A percentile compares a stretch with the other conserved stretches of the same genome.
phyloP scores from a whole-genome alignment of 2,888 invertebrate species.

The Melanargia galathea region DNA sequence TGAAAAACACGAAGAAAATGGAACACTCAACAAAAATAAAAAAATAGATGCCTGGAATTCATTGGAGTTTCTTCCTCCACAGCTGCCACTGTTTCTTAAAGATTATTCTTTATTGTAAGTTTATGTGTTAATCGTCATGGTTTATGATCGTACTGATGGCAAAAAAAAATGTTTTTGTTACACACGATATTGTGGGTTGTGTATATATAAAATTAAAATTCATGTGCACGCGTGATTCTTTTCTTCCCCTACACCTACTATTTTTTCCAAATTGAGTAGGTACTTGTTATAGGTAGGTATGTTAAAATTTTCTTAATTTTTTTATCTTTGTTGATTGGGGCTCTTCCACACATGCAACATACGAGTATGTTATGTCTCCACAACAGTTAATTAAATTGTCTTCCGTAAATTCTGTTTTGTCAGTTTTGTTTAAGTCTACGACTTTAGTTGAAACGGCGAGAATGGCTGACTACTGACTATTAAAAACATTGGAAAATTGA shows the following conservation, averaged over 20 bases:
- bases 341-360: background rate
- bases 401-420: too few species aligned
- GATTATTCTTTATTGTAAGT: constrained; percentile 22
- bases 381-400: too few species aligned
- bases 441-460: too few species aligned
- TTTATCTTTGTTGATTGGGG: background rate
- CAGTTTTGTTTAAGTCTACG: too few species aligned
- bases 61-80: constrained; percentile 57
- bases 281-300: background rate
- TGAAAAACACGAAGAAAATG: constrained; percentile 12
- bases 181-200: background rate
- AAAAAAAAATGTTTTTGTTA: background rate
- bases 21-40: constrained; percentile 11
- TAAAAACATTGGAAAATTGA: too few species aligned
- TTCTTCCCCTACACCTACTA: background rate
- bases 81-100: constrained; percentile 59
- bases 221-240: constrained; percentile 4
- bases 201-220: background rate
- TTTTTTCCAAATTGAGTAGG: too few species aligned
- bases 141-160: constrained; percentile 14
- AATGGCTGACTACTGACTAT: too few species aligned
- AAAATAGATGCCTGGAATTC: constrained; percentile 48
- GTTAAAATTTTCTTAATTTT: background rate
- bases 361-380: too few species aligned
- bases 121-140: constrained; percentile 16